Evolutionary conservation across 1,140 invertebrate genomes (phyloP), one percentile per base, ranked within the genome.

Genomic region (Carcinoscorpius rotundicauda): DNA sequence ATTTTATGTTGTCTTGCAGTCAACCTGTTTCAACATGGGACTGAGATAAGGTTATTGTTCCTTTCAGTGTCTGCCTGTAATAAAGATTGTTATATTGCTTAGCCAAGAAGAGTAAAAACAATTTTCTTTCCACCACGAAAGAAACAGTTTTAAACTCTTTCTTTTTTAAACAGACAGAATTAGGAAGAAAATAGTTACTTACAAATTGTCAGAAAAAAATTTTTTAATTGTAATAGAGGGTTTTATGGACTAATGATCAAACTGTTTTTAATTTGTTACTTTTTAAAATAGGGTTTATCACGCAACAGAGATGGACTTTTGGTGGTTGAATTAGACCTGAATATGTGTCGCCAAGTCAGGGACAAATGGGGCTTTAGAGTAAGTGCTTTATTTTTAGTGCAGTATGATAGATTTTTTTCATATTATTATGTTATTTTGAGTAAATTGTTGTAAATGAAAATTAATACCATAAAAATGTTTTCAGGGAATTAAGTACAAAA

Each of bases 301-400:
- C 83, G 96, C 66, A 79, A 82, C 8, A 82, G 80, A 53, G 94
- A 98, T 81, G 97, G 97, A 51, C 77, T 99, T n/a, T 78, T 99
- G 3, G 83, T 99, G 10, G 83, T 85, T 53, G 89, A 97, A 76
- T 72, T 98, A 66, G 96, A 99, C 80, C 80, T 99, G 52, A 99
- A 99, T 78, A 73, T 97, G 10, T 97, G 93, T 75, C 82, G 96
- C 49, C 97, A 99, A 80, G 83, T 90, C 1, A 95, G 91, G 77
- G 97, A 99, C 76, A 82, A 85, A 73, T 98, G 93, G 94, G 88
- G 91, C 65, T 95, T 98, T 75, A 85, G 85, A 75, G 89, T 91
- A 77, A 79, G 78, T 74, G 6, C 63, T 62, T 6, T 53, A 10
- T 50, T 50, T 8, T 51, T 49, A 56, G 57, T 61, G 53, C 60